A percentile compares a stretch with the other conserved stretches of the same genome.
Conservation (phyloP, 2,888 invertebrate species). For the Sesia bembeciformis region DNA sequence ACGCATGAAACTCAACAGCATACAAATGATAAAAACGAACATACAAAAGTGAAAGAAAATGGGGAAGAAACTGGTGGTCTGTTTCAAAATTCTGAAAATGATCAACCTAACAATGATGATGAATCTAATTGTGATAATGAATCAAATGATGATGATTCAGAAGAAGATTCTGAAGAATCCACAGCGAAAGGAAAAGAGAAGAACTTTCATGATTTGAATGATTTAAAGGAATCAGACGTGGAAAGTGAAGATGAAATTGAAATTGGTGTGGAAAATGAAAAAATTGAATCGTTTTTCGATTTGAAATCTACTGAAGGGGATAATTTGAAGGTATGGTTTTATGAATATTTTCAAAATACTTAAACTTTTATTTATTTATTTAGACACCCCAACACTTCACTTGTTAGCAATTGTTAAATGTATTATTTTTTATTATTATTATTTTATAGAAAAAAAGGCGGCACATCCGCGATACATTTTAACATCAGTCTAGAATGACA, state of each 20-base stretch:
- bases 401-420: too few species aligned
- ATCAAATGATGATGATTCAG: constrained; percentile 14
- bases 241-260: constrained; percentile 32
- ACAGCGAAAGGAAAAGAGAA: constrained; percentile 9
- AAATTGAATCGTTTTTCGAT: constrained; percentile 45
- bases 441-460: too few species aligned
- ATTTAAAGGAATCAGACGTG: constrained; percentile 63
- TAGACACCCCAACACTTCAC: too few species aligned
- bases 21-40: constrained; percentile 6
- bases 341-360: too few species aligned
- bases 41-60: constrained; percentile 1
- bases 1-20: constrained; percentile 4
- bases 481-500: too few species aligned
- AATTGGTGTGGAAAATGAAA: constrained; percentile 24
- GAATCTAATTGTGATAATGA: background rate
- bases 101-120: background rate
- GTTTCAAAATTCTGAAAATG: background rate
- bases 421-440: too few species aligned
- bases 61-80: background rate
- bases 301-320: constrained; percentile 40
- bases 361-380: background rate
- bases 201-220: constrained; percentile 45
- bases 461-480: too few species aligned
- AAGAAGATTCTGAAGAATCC: constrained; percentile 12
- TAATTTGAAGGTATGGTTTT: constrained; percentile 42